These are phyloP conservation scores for Tragelaphus eurycerus DNA, from an alignment of 2,797 vertebrate species.

Conservation along the genomic window DNA sequence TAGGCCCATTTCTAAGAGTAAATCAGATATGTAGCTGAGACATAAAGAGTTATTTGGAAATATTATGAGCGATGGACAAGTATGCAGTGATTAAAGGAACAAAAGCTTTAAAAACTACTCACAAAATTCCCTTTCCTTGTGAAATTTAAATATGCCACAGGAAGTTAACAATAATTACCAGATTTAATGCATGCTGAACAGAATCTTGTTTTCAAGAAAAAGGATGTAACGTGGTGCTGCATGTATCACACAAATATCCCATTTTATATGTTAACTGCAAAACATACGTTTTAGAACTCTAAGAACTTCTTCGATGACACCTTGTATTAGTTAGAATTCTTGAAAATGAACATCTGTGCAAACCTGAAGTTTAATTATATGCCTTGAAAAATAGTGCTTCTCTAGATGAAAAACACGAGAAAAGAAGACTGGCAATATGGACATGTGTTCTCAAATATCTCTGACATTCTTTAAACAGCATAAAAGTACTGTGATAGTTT, in stretches of 20 bases:
- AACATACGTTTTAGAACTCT: background rate
- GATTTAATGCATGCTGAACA: background rate
- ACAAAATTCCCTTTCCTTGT: background rate
- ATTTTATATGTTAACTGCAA: background rate
- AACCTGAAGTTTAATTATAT: background rate
- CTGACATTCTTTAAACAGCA: background rate
- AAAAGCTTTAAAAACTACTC: background rate
- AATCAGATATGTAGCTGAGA: background rate
- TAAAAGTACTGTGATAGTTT: background rate
- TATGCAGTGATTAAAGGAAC: background rate
- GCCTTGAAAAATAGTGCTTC: background rate
- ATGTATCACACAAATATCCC: background rate
- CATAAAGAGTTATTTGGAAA: background rate
- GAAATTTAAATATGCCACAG: background rate
- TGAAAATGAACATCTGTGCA: background rate
- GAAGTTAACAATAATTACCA: background rate
- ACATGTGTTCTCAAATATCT: background rate
- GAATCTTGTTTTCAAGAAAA: conserved; percentile 4
- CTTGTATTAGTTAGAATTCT: background rate
- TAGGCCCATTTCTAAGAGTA: background rate
- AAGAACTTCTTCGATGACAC: background rate
- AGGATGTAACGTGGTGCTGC: background rate
- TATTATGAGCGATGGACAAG: background rate
- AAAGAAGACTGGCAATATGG: background rate
- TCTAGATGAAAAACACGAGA: background rate